Base-by-base conservation (phyloP, 2,113 vertebrate genomes). In the Morone saxatilis region DNA sequence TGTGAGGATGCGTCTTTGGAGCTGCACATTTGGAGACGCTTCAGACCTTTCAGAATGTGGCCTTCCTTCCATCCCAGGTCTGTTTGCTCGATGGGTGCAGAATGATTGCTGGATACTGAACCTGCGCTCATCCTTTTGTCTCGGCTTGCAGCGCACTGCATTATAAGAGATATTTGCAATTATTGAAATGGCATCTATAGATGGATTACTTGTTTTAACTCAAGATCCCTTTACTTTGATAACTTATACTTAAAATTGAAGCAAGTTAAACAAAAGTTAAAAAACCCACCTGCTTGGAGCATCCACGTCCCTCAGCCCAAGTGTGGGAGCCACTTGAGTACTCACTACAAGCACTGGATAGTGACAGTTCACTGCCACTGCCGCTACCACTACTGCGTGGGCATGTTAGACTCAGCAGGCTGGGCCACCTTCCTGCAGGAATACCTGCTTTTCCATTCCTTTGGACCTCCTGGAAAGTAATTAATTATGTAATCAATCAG, bases 311-410 rank as follows among this genome's bases (percentile, higher is more conserved):
- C 45, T 97, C 96, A 25, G 96, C 96, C 96, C 97, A 97, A 0
- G 97, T 97, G 76, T 94, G 97, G 68, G 97, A 98, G 74, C 97
- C 94, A 38, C 96, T 97, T 92, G 97, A 98, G 92, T 96, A 96
- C 90, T 97, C 97, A 36, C 96, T 98, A 87, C 97, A 96, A 88
- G 96, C 95, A 75, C 97, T 97, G 25, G 97, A 97, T 50, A 97
- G 93, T 14, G 97, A 98, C 25, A 96, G 93, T 56, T 98, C 97
- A 68, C 97, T 97, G 92, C 96, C 93, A 7, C 96, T 97, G 90
- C 96, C 96, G 2, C 92, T 93, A 78, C 93, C 91, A 10, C 96
- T 97, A 77, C 97, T 97, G 72, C 95, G 96, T 76, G 96, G 96
- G 84, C 96, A 97, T 5, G 96, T 94, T 50, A 93, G 48, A 38